A percentile compares a stretch with the other conserved stretches of the same genome.
phyloP scores from a whole-genome alignment of 2,797 vertebrate genomes.

The Arctocebus calabarensis region DNA sequence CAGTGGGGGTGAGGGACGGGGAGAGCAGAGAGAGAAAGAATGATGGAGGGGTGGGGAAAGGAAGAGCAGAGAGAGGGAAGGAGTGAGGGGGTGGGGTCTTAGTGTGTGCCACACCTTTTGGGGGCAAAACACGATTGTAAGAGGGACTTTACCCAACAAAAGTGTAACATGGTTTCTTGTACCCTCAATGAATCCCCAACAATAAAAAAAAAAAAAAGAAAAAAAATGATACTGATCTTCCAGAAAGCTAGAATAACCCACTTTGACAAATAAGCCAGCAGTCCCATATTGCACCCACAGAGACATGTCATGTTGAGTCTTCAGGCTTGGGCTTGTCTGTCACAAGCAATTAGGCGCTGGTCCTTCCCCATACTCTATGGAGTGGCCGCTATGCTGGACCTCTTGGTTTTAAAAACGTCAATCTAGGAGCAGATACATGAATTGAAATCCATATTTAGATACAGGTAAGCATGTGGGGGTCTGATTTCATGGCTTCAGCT shows the following conservation, averaged over 20 bases:
- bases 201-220: too few species aligned
- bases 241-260: not conserved
- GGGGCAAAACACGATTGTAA: too few species aligned
- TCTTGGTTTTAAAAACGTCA: not conserved
- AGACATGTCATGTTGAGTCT: not conserved
- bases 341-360: not conserved
- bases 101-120: too few species aligned
- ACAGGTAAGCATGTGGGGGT: not conserved
- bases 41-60: too few species aligned
- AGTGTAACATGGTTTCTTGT: too few species aligned
- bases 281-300: not conserved
- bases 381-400: not conserved
- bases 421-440: not conserved
- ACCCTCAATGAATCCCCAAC: too few species aligned
- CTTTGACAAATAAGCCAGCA: not conserved
- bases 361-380: not conserved
- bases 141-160: too few species aligned
- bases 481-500: slow-evolving; percentile 15
- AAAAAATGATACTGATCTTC: not conserved
- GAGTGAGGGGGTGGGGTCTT: too few species aligned
- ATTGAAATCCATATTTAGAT: not conserved
- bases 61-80: too few species aligned
- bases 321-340: fast-evolving
- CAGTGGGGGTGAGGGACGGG: too few species aligned
- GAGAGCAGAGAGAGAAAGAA: too few species aligned